These are phyloP conservation scores for Halcyon malimbica DNA, from an alignment of 2,113 vertebrate genomes.

Conservation along the genomic window DNA sequence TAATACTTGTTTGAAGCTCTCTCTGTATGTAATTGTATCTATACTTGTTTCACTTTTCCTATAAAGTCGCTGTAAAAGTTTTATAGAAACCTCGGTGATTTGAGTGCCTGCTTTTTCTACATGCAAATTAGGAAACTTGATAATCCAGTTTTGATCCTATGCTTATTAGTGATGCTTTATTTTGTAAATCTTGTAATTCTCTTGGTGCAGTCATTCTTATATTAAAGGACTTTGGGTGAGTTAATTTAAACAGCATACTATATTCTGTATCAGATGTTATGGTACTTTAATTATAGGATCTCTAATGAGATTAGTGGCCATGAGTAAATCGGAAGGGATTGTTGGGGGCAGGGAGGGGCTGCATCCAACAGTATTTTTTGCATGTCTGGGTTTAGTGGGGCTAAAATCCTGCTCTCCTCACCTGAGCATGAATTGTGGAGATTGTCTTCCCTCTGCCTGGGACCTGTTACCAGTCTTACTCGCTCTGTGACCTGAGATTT, in stretches of 20 bases:
- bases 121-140: neutral
- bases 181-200: neutral
- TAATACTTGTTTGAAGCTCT: neutral
- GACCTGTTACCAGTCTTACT: neutral
- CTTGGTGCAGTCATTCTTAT: neutral
- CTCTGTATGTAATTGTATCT: neutral
- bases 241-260: neutral
- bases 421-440: neutral
- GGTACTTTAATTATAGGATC: slow-evolving; percentile 44
- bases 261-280: neutral
- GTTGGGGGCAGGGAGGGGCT: neutral
- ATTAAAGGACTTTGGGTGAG: neutral
- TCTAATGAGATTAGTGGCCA: slow-evolving; percentile 9
- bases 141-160: slow-evolving; percentile 35
- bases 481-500: neutral
- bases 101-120: neutral
- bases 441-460: neutral
- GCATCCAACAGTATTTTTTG: fast-evolving
- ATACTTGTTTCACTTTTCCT: neutral
- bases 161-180: slow-evolving; percentile 4
- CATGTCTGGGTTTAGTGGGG: neutral
- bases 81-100: neutral
- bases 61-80: neutral
- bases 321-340: neutral
- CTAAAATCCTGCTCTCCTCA: neutral